Conservation (phyloP, 2,888 invertebrate genomes). For the Nephrotoma guestfalica region DNA sequence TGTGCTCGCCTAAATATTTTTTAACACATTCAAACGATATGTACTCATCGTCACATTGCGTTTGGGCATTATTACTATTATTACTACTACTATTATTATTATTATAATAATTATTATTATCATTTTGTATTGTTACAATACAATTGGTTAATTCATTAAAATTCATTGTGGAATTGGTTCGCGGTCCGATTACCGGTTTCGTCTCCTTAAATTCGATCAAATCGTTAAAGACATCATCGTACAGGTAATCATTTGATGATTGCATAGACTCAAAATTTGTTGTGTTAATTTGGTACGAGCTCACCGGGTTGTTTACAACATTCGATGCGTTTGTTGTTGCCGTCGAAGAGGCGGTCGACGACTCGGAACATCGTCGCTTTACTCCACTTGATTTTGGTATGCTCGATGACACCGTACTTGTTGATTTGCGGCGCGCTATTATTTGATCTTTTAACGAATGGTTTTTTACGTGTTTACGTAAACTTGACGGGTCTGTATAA, state of each 20-base stretch:
- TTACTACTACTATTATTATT: background rate
- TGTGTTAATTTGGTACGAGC: constrained; percentile 11
- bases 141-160: constrained; percentile 35
- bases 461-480: constrained; percentile 85
- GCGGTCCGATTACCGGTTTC: background rate
- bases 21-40: constrained; percentile 33
- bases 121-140: constrained; percentile 30
- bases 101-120: constrained; percentile 2
- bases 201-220: constrained; percentile 6
- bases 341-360: constrained; percentile 16
- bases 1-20: constrained; percentile 26
- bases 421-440: constrained; percentile 9
- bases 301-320: constrained; percentile 10
- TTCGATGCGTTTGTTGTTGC: constrained; percentile 6
- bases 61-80: background rate
- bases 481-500: constrained; percentile 87
- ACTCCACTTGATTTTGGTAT: constrained; percentile 8
- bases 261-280: background rate
- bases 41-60: constrained; percentile 20
- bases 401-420: constrained; percentile 6
- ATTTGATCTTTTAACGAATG: constrained; percentile 34
- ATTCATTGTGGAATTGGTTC: constrained; percentile 21
- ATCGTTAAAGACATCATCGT: constrained; percentile 15
- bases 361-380: constrained; percentile 21
- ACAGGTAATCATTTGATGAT: constrained; percentile 13